These are phyloP conservation scores for Manis crassicaudata DNA, from an alignment of 2,797 vertebrate genomes.

Conservation along the genomic window DNA sequence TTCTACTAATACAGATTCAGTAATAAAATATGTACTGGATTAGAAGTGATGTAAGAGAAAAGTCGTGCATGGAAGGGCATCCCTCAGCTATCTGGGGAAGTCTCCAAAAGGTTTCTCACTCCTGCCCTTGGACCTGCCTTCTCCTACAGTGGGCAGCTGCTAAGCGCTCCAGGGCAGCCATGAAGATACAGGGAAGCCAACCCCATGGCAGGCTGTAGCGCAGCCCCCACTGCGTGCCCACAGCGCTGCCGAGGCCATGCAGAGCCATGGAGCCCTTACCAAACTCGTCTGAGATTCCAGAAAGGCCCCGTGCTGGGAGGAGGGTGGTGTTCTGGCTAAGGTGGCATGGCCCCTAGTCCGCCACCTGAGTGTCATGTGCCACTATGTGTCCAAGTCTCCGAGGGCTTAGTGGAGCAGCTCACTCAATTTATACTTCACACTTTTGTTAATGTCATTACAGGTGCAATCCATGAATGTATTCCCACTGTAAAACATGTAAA, in stretches of 20 bases:
- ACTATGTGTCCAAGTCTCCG: rapidly evolving
- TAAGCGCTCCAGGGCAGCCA: background rate
- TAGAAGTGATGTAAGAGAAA: slow-evolving; percentile 5
- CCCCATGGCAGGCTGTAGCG: rapidly evolving
- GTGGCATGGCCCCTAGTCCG: no score
- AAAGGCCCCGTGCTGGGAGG: no score
- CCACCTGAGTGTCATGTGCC: no score
- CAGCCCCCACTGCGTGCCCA: background rate
- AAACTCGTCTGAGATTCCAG: background rate
- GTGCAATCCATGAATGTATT: background rate
- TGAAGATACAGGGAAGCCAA: background rate
- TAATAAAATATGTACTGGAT: background rate
- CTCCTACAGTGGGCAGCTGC: background rate
- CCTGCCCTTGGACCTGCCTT: background rate
- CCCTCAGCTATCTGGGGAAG: background rate
- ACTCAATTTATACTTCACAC: background rate
- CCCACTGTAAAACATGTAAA: background rate
- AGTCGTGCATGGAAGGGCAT: background rate
- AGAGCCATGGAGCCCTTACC: background rate
- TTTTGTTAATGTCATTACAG: slow-evolving; percentile 14
- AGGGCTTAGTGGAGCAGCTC: background rate
- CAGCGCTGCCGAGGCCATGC: background rate
- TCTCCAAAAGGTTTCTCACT: background rate
- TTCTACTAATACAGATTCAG: background rate
- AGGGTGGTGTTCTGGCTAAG: rapidly evolving